Base-by-base conservation (phyloP, 2,888 invertebrate genomes). In the Luperina testacea region DNA sequence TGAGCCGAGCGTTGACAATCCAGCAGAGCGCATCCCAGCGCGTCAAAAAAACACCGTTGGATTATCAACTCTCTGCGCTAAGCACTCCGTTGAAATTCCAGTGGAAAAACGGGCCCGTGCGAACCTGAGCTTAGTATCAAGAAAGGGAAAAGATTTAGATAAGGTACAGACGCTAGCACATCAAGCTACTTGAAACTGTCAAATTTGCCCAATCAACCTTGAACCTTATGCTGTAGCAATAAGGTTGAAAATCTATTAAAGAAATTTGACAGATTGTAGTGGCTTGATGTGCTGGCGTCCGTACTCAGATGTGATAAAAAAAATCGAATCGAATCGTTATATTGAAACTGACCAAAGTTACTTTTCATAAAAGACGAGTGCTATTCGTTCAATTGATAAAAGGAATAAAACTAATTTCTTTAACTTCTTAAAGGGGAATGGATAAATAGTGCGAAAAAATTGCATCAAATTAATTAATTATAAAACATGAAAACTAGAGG, bases 391-490 rank as follows among this genome's bases (percentile, higher is more conserved):
- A 24, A 63, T 27, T 1, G 5, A 9, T 32, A 57, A 45, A 57
- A 57, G 15, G 9, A n/a, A n/a, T 53, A 42, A 17, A 11, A 27
- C 0, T 0, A 48, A 20, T 3, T 45, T 64, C 8, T 77, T 32
- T 3, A 20, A n/a, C 0, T 64, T 32, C 0, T 13, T 20, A 3
- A 11, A 51, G n/a, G 51, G 11, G 15, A 20, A 32, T 0, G 38
- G 24, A 17, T 15, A 1, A 32, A 57, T 5, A 65, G 15, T 45
- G 42, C 32, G 6, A 15, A 45, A 5, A 80, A 68, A 63, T 38
- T 8, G 42, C 32, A 24, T 72, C 8, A 32, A 59, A 79, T 27
- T 78, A 57, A 79, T 27, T 78, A 57, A 57, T 4, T 63, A 48
- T 48, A 67, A 65, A 48, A 59, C n/a, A 42, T 45, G 27, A 72